Base-by-base conservation (phyloP, 2,113 vertebrate species). In the Amphiprion percula region DNA sequence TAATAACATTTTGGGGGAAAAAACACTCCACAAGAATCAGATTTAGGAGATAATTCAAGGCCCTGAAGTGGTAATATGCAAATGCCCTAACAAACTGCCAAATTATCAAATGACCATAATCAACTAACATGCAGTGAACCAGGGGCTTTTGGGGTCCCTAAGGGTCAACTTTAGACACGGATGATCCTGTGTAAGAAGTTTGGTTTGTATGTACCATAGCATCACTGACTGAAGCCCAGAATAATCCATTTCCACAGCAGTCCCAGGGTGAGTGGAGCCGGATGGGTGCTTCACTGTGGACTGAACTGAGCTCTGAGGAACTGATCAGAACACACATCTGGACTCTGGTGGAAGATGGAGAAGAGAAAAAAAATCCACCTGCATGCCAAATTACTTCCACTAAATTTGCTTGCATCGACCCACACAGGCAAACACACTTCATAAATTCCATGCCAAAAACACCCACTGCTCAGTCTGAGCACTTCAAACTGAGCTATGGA, bases 311-410 rank as follows among this genome's bases (percentile, higher is more conserved):
- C 39, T 24, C 21, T n/a, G 23, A 17, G n/a, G 47, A 47, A 23
- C 10, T 47, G 54, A 62, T 52, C 7, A 19, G 28, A 62, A 61
- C 26, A 52, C 72, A 60, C 47, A 69, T 19, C 21, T 67, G 67
- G 24, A 63, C 15, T 74, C 65, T 67, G 68, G 64, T 46, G 41
- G 19, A 28, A 16, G 50, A 68, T 2, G 10, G 11, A 2, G 47
- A 21, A 28, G 16, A 62, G 19, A 47, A 62, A 52, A 52, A 14
- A 10, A 6, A 10, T 19, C 23, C 54, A 37, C 60, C 66, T 47
- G 55, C 33, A 15, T 37, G 23, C n/a, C 39, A 39, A 50, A 41
- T 69, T 39, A 4, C 54, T 61, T 73, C 54, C 16, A 53, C 47
- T 59, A 44, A 53, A 52, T 64, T 46, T 65, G 6, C 70, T 39